Evolutionary conservation across 1,140 invertebrate species (phyloP).

Genomic region (Panonychus citri): DNA sequence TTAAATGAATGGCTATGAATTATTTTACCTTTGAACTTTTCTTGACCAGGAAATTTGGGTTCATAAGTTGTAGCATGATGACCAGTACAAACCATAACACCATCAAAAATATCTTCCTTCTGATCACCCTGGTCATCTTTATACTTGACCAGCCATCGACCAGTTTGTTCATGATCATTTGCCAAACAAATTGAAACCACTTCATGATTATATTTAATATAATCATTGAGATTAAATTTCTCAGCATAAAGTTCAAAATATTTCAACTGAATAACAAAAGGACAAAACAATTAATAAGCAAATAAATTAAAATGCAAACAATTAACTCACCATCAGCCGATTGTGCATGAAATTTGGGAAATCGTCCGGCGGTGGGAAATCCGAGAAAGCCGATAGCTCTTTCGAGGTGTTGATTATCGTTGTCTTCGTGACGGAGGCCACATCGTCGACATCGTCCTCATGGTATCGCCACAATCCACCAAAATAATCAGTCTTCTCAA

Average conservation of each 20-base stretch:
- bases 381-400: conserved; percentile 18
- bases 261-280: conserved; percentile 7
- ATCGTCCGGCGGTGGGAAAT: conserved; percentile 25
- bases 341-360: conserved; percentile 27
- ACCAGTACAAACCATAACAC: conserved; percentile 25
- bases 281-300: not conserved
- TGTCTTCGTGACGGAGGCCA: conserved; percentile 16
- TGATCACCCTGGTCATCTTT: not conserved
- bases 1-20: conserved; percentile 23
- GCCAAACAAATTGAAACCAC: conserved; percentile 18
- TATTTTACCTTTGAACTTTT: conserved; percentile 17
- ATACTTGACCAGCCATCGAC: conserved; percentile 22
- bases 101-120: conserved; percentile 22
- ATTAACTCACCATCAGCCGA: conserved; percentile 18
- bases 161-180: conserved; percentile 20
- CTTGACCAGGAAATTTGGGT: conserved; percentile 16
- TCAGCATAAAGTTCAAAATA: conserved; percentile 25
- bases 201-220: conserved; percentile 21
- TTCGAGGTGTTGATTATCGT: conserved; percentile 17
- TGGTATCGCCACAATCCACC: conserved; percentile 30
- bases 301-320: not conserved
- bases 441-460: conserved; percentile 18
- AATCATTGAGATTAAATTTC: conserved; percentile 19
- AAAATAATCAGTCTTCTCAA: conserved; percentile 24
- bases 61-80: conserved; percentile 16